A percentile compares a stretch with the other conserved stretches of the same genome.
Evolutionary conservation across 2,113 vertebrate genomes (phyloP).

Genomic region (Trematomus loennbergii): DNA sequence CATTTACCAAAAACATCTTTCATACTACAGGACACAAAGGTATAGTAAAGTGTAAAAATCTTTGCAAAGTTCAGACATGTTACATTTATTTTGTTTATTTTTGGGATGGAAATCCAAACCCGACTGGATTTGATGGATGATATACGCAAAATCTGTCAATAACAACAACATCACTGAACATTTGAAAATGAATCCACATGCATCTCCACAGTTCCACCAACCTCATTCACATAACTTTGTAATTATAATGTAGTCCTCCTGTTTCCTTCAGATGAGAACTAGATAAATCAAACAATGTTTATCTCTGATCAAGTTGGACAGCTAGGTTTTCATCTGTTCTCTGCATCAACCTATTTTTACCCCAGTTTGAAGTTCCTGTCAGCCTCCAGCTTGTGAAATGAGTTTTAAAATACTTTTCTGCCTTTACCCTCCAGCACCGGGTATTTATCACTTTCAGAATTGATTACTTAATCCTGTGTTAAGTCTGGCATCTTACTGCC

Average conservation of each 20-base stretch:
- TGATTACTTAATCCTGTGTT: slow-evolving; percentile 17
- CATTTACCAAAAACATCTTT: not conserved
- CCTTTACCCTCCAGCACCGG: not conserved
- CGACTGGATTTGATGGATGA: not conserved
- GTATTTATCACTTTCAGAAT: slow-evolving; percentile 29
- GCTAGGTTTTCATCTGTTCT: slow-evolving; percentile 1
- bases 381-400: slow-evolving; percentile 35
- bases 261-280: not conserved
- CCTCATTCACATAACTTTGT: not conserved
- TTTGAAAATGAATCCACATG: not conserved
- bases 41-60: not conserved
- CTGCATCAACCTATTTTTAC: slow-evolving; percentile 28
- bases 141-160: not conserved
- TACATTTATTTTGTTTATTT: not conserved
- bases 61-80: not conserved
- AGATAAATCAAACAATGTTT: not conserved
- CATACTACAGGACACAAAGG: too few relatives aligned
- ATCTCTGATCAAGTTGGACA: slow-evolving; percentile 4
- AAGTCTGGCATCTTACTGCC: slow-evolving; percentile 7
- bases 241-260: not conserved
- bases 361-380: slow-evolving; percentile 39
- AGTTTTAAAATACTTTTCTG: slow-evolving; percentile 40
- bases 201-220: not conserved
- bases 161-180: not conserved
- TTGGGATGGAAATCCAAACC: not conserved